A percentile compares a stretch with the other conserved stretches of the same genome.
These are phyloP conservation scores for Rhinoderma darwinii DNA, from an alignment of 2,113 vertebrate genomes.

Conservation along the genomic window DNA sequence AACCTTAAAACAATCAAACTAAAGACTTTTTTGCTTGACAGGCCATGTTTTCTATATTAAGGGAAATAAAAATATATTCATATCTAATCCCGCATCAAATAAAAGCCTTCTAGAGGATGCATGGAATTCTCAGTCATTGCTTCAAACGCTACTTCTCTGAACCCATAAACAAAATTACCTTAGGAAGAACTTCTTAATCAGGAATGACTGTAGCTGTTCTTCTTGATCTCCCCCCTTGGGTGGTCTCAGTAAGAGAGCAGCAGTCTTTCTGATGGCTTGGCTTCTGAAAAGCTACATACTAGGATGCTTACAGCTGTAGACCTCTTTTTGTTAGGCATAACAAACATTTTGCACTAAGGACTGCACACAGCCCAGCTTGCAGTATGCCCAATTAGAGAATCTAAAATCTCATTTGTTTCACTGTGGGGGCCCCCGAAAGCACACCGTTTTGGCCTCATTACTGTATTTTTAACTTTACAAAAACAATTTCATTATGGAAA, in stretches of 20 bases:
- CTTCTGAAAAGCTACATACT: conserved; percentile 73
- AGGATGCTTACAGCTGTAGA: conserved; percentile 81
- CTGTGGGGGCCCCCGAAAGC: conserved; percentile 80
- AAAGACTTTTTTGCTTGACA: conserved; percentile 68
- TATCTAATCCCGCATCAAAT: conserved; percentile 81
- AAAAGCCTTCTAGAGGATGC: conserved; percentile 73
- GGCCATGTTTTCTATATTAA: conserved; percentile 73
- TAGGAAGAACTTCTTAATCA: conserved; percentile 79
- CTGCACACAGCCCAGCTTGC: conserved; percentile 78
- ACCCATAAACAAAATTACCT: conserved; percentile 81
- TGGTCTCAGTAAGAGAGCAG: conserved; percentile 75
- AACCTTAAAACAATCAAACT: conserved; percentile 66
- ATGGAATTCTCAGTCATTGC: conserved; percentile 72
- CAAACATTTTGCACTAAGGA: conserved; percentile 80
- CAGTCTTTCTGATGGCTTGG: conserved; percentile 70
- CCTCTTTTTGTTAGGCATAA: conserved; percentile 82
- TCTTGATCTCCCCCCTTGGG: conserved; percentile 81
- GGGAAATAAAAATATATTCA: conserved; percentile 69
- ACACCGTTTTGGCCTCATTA: conserved; percentile 84
- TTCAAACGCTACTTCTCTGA: conserved; percentile 72
- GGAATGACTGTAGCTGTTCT: conserved; percentile 71
- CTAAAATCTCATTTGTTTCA: conserved; percentile 88
- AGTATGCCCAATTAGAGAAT: conserved; percentile 83
- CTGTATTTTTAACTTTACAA: conserved; percentile 85
- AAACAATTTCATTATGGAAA: conserved; percentile 88